Evolutionary conservation across 2,888 invertebrate species (phyloP), one percentile per base, ranked within the genome.

Genomic region (Micropterix aruncella): DNA sequence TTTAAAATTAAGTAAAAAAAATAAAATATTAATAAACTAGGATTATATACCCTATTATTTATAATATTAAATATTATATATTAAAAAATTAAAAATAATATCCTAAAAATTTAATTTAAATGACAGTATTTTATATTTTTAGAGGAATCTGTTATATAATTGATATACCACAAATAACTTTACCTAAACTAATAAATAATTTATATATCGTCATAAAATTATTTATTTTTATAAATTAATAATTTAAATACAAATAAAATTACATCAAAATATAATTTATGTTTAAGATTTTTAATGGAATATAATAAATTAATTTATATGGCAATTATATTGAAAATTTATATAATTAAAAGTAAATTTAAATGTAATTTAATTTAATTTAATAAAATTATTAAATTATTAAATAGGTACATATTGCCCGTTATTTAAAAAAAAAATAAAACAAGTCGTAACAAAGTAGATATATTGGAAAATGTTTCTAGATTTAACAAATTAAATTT

Each of bases 401-500:
- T 69, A 73, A 72, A 72, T 77, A 78, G 78, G 80, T 72, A 82
- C 81, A 82, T 73, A 83, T 80, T 76, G 81, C 81, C 82, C 81
- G 80, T 82, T 80, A 68, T 80, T 77, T 79, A 76, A 69, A 71
- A 69, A 54, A 65, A 71, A 77, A 55, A 64, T 75, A 75, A 67
- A 77, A 81, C 77, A 83, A 82, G 82, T 82, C 82, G 82, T 82
- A 83, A 82, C 81, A 83, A 73, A 81, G 81, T 81, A 80, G 79
- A 67, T 64, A 69, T 80, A 80, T 75, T 74, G 79, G 80, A 82
- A 82, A 73, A 75, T 80, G 75, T 70, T 65, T 72, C 77, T 80
- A 74, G 78, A 71, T 12, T 38, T 15, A 59, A 56, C 71, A 74
- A 72, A 71, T 74, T 75, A 74, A 65, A 76, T 72, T 74, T 78